These are phyloP conservation scores for Phyllotis vaccarum DNA, from an alignment of 2,797 vertebrate species.

Conservation along the genomic window DNA sequence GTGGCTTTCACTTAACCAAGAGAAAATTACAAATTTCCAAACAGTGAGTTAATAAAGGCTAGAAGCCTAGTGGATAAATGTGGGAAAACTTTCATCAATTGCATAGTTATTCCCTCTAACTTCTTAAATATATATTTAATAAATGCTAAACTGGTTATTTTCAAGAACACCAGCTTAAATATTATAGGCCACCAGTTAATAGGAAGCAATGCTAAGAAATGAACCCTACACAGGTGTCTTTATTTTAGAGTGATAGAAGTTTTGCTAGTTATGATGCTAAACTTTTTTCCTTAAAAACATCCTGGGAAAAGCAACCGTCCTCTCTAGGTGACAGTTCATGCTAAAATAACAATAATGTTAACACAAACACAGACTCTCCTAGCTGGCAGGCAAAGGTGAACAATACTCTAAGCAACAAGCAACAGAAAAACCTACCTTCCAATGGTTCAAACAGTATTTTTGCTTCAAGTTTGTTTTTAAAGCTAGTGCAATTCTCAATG, in stretches of 20 bases:
- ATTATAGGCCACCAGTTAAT: neutral
- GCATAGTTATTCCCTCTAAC: neutral
- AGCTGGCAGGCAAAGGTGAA: neutral
- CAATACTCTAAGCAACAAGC: neutral
- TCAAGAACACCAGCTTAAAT: neutral
- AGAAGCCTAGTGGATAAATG: slow-evolving; percentile 21
- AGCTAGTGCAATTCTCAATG: slow-evolving; percentile 60
- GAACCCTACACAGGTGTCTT: neutral
- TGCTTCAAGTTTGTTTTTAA: slow-evolving; percentile 69
- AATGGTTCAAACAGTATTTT: slow-evolving; percentile 4
- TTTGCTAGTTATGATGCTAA: slow-evolving; percentile 29
- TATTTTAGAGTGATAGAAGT: slow-evolving; percentile 23
- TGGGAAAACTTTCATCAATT: neutral
- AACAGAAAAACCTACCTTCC: slow-evolving; percentile 51
- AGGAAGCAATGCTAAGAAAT: neutral
- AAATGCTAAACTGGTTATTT: slow-evolving; percentile 28
- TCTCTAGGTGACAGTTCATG: slow-evolving; percentile 5
- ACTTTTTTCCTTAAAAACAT: slow-evolving; percentile 56
- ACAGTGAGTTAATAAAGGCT: neutral
- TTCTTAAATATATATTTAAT: slow-evolving; percentile 4
- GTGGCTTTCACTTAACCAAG: neutral
- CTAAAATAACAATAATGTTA: neutral
- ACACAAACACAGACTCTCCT: slow-evolving; percentile 10
- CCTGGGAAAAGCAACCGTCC: neutral
- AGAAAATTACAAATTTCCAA: neutral